These are phyloP conservation scores for Ptychobarbus kaznakovi DNA, from an alignment of 2,797 vertebrate species.

Conservation along the genomic window DNA sequence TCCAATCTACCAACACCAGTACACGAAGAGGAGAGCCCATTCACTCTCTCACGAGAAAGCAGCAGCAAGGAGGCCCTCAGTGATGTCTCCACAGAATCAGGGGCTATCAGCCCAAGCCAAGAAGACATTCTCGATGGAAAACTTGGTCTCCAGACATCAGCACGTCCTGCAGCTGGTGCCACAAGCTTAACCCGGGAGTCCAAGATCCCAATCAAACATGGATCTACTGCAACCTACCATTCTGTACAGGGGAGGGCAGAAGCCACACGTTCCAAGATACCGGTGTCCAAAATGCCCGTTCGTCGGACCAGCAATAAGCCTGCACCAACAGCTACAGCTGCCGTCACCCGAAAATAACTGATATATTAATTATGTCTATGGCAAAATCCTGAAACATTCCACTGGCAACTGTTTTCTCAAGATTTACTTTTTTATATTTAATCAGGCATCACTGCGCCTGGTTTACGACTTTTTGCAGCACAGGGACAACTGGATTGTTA, in stretches of 20 bases:
- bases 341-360: conserved; percentile 84
- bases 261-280: conserved; percentile 92
- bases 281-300: conserved; percentile 93
- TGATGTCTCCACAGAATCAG: conserved; percentile 65
- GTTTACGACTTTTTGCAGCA: conserved; percentile 34
- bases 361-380: conserved; percentile 13
- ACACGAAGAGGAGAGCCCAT: conserved; percentile 78
- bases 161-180: conserved; percentile 75
- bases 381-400: conserved; percentile 46
- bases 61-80: conserved; percentile 84
- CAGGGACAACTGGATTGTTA: conserved; percentile 46
- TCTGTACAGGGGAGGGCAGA: conserved; percentile 85
- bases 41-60: conserved; percentile 79
- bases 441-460: conserved; percentile 29
- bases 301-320: conserved; percentile 87
- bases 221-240: conserved; percentile 72
- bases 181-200: conserved; percentile 87
- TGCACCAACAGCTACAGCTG: conserved; percentile 68
- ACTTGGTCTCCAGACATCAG: conserved; percentile 65
- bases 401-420: conserved; percentile 34
- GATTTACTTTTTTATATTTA: conserved; percentile 32
- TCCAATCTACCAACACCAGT: conserved; percentile 84
- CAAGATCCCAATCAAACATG: conserved; percentile 93
- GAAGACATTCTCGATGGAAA: conserved; percentile 81
- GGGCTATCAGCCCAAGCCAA: conserved; percentile 61